Conservation (phyloP, 1,140 invertebrate genomes). For the Mamestra configurata region DNA sequence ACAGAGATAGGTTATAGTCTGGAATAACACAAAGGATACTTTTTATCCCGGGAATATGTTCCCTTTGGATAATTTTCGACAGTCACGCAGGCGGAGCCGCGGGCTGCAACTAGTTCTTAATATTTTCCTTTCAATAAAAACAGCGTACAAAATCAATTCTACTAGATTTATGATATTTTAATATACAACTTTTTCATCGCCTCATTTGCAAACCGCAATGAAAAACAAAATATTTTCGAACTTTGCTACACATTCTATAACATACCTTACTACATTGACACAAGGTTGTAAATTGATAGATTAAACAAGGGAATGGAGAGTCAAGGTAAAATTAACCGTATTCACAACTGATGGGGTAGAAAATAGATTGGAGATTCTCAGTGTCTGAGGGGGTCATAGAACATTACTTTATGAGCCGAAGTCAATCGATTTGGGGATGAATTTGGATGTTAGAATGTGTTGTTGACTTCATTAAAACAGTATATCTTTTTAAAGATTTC, state of each 20-base stretch:
- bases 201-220: slow-evolving; percentile 27
- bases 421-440: slow-evolving; percentile 9
- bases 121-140: neutral
- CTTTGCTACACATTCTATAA: neutral
- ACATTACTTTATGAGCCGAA: slow-evolving; percentile 1
- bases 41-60: too few species aligned
- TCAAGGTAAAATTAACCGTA: neutral
- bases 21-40: too few species aligned
- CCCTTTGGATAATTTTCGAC: too few species aligned
- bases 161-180: slow-evolving; percentile 23
- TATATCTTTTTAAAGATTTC: too few species aligned
- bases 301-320: neutral
- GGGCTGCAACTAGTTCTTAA: too few species aligned
- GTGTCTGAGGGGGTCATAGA: neutral
- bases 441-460: neutral
- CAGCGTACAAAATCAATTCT: slow-evolving; percentile 2
- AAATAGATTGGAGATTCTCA: neutral
- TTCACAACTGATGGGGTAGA: neutral
- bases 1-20: too few species aligned
- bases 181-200: slow-evolving; percentile 7
- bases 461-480: neutral
- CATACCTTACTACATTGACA: neutral
- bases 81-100: too few species aligned
- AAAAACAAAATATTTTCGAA: neutral
- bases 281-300: neutral